Percentiles rank a stretch among this genome's conserved stretches.
These are phyloP conservation scores for Hemibagrus guttatus DNA, from an alignment of 2,797 vertebrate genomes.

Conservation along the genomic window DNA sequence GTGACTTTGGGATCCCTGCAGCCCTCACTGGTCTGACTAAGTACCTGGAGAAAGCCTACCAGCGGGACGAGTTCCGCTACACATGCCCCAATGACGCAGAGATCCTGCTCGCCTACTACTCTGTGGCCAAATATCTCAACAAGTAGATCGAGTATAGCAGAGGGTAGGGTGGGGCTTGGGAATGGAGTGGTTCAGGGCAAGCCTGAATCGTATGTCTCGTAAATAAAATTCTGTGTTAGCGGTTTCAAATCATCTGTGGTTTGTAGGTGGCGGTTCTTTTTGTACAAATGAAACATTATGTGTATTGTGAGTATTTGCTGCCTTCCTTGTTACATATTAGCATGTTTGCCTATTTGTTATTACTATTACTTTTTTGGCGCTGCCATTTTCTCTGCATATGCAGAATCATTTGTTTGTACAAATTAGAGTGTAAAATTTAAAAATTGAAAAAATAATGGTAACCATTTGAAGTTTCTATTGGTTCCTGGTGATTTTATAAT, in stretches of 20 bases:
- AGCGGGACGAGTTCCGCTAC: constrained; percentile 82
- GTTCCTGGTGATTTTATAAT: constrained; percentile 10
- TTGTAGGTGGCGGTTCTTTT: constrained; percentile 45
- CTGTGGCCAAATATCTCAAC: constrained; percentile 76
- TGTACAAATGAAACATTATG: constrained; percentile 25
- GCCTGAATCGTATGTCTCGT: not conserved
- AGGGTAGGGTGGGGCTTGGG: constrained; percentile 4
- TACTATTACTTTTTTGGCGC: not conserved
- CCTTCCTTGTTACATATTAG: not conserved
- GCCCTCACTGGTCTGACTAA: constrained; percentile 75
- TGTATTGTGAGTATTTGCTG: constrained; percentile 27
- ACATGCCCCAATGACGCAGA: constrained; percentile 84
- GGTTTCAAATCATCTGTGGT: not conserved
- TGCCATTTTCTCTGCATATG: not conserved
- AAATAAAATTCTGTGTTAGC: not conserved
- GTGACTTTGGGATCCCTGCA: constrained; percentile 76
- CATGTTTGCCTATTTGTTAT: not conserved
- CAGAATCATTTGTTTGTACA: not conserved
- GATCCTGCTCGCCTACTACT: constrained; percentile 81
- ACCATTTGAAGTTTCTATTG: not conserved
- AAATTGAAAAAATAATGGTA: not conserved
- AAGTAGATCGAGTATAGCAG: constrained; percentile 55
- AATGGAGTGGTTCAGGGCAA: constrained; percentile 13
- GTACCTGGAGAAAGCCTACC: constrained; percentile 78
- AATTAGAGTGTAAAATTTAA: not conserved